These are phyloP conservation scores for Luidia sarsii DNA, from an alignment of 53 echinoderm and acorn worm species.

Conservation along the genomic window DNA sequence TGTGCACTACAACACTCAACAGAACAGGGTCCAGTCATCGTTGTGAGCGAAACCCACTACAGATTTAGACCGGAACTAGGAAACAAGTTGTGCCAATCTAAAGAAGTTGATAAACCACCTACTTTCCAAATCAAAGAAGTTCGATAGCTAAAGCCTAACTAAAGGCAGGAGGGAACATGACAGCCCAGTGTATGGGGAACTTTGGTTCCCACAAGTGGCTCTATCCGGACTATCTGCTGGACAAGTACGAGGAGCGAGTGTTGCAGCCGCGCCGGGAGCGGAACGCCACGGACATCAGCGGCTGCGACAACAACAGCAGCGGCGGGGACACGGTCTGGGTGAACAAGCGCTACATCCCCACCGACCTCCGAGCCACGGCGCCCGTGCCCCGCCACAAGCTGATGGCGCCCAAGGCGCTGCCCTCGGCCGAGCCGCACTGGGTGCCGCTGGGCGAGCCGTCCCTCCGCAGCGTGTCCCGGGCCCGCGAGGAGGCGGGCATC, in stretches of 20 bases:
- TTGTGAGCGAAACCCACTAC: background rate
- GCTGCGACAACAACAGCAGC: conserved; percentile 54
- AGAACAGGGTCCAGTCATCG: too few species aligned
- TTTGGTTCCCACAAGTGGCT: conserved; percentile 91
- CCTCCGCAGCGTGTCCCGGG: conserved; percentile 68
- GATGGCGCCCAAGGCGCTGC: conserved; percentile 72
- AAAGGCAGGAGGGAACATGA: conserved; percentile 54
- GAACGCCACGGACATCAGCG: conserved; percentile 50
- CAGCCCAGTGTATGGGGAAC: conserved; percentile 92
- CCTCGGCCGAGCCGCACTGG: conserved; percentile 71
- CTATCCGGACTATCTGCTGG: conserved; percentile 76
- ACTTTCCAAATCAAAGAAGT: too few species aligned
- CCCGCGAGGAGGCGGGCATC: conserved; percentile 75
- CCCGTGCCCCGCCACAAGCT: conserved; percentile 97
- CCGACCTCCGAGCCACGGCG: conserved; percentile 96
- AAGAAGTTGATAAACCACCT: background rate
- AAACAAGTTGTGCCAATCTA: background rate
- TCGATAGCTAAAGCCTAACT: too few species aligned
- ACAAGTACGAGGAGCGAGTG: conserved; percentile 63
- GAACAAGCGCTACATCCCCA: conserved; percentile 95
- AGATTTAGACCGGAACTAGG: background rate
- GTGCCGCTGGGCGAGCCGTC: conserved; percentile 89
- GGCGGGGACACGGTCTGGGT: conserved; percentile 90
- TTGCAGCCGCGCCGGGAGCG: conserved; percentile 36
- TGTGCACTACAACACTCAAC: too few species aligned